These are phyloP conservation scores for Pongo abelii DNA, from an alignment of 2,113 vertebrate genomes.

Conservation along the genomic window DNA sequence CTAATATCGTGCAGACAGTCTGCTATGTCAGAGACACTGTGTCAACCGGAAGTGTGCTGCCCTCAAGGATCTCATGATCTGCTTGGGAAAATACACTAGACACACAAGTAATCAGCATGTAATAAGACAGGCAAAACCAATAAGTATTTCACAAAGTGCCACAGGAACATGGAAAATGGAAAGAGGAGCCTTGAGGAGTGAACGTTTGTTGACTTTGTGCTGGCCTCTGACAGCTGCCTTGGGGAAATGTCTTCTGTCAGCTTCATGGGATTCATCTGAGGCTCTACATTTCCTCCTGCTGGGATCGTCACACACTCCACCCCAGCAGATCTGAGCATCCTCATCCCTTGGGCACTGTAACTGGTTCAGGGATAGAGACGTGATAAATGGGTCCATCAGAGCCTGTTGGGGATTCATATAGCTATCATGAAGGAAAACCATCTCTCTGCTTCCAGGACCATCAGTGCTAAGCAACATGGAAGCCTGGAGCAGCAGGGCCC, in stretches of 20 bases:
- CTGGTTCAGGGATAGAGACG: rapidly evolving
- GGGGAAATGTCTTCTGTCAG: neutral
- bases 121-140: no score
- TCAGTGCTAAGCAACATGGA: rapidly evolving
- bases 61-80: neutral
- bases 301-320: neutral
- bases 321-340: neutral
- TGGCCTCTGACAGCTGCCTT: neutral
- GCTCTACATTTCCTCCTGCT: rapidly evolving
- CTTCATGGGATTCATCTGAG: neutral
- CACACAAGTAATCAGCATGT: neutral
- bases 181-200: neutral
- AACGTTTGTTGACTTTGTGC: neutral
- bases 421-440: neutral
- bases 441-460: neutral
- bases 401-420: neutral
- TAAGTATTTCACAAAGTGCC: no score
- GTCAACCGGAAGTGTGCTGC: rapidly evolving
- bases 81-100: neutral
- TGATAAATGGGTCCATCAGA: rapidly evolving
- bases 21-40: neutral
- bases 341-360: neutral
- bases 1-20: no score
- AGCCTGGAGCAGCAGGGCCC: neutral
- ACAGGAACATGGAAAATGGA: neutral